phyloP scores from a whole-genome alignment of 2,113 vertebrate genomes.

The Anolis carolinensis region DNA sequence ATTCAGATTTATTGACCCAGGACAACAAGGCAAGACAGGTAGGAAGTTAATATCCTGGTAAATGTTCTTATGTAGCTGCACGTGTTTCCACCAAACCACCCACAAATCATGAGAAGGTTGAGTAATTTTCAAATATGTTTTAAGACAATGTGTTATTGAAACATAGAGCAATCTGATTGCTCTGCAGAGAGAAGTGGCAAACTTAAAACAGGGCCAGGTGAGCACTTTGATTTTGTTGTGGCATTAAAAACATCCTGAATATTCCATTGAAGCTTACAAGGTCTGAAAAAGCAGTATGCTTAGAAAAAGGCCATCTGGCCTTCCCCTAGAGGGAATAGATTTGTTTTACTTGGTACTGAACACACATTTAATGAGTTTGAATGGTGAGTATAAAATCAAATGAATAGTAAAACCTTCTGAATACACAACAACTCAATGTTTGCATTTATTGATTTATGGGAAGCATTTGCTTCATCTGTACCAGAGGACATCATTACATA shows the following conservation, averaged over 20 bases:
- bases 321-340: not conserved
- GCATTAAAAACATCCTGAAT: not conserved
- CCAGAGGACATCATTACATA: not conserved
- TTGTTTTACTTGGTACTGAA: constrained; percentile 2
- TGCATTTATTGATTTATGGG: not conserved
- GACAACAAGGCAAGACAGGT: too few relatives aligned
- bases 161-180: not conserved
- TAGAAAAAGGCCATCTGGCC: not conserved
- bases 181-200: not conserved
- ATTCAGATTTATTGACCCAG: too few relatives aligned
- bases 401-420: not conserved
- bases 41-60: not conserved
- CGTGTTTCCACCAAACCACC: not conserved
- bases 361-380: constrained; percentile 10
- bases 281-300: not conserved
- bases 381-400: constrained; percentile 20
- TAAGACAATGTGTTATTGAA: not conserved
- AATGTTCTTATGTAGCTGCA: not conserved
- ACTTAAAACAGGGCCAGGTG: not conserved
- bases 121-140: not conserved
- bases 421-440: not conserved
- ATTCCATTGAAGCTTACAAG: not conserved
- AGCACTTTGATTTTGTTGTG: not conserved
- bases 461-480: not conserved
- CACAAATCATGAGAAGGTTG: not conserved